Percentiles rank a stretch among this genome's conserved stretches.
phyloP scores from a whole-genome alignment of 2,797 vertebrate genomes.

The Phrynocephalus guinanensis region DNA sequence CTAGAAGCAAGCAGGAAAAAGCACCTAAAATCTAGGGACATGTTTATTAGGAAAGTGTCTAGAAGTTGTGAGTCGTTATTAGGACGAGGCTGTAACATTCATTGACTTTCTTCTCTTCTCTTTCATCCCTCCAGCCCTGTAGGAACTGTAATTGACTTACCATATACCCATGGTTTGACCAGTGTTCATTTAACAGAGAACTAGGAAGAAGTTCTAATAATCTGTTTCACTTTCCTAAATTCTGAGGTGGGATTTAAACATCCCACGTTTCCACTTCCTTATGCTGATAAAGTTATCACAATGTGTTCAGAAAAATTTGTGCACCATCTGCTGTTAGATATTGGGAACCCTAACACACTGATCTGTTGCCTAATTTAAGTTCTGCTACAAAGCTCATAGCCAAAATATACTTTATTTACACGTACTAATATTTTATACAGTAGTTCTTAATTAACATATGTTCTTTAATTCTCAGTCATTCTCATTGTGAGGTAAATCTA shows the following conservation, averaged over 20 bases:
- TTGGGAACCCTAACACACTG: fast-evolving
- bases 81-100: neutral
- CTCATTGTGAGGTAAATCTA: too few species aligned
- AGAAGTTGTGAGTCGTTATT: neutral
- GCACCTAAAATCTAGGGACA: neutral
- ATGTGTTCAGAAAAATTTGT: neutral
- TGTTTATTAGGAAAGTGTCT: neutral
- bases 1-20: neutral
- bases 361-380: neutral
- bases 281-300: neutral
- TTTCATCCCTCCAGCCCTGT: neutral
- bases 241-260: neutral
- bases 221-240: neutral
- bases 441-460: neutral
- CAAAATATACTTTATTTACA: fast-evolving
- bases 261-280: neutral
- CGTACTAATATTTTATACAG: neutral
- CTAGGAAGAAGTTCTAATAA: neutral
- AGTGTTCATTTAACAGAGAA: neutral
- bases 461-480: neutral
- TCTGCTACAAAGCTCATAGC: neutral
- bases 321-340: fast-evolving
- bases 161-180: neutral
- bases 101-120: neutral
- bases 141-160: neutral